Percentiles rank a stretch among this genome's conserved stretches.
phyloP scores from a whole-genome alignment of 2,888 invertebrate genomes.

The Mylabris sibirica region DNA sequence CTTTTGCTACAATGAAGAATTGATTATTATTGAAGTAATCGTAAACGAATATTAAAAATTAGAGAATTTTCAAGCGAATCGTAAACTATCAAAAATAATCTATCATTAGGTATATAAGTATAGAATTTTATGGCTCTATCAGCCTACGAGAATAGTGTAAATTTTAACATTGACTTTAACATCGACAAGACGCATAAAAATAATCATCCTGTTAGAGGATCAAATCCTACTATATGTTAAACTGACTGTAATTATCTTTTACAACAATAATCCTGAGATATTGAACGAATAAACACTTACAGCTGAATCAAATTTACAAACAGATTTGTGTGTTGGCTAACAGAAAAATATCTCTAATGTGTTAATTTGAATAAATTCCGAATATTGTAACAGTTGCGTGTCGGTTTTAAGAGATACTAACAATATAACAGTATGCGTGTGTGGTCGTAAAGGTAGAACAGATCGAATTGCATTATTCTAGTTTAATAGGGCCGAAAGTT shows the following conservation, averaged over 20 bases:
- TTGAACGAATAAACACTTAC: not conserved
- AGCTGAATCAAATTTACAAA: not conserved
- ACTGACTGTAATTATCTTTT: not conserved
- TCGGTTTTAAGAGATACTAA: not conserved
- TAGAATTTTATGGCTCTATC: no score
- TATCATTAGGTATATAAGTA: no score
- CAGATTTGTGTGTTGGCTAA: not conserved
- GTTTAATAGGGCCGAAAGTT: slow-evolving; percentile 15
- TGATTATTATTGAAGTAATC: no score
- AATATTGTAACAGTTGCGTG: not conserved
- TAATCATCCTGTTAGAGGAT: no score
- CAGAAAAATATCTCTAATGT: not conserved
- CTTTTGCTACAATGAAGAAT: no score
- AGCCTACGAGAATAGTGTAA: not conserved
- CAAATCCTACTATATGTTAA: not conserved
- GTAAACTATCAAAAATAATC: no score
- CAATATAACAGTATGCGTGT: no score
- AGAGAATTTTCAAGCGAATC: not conserved
- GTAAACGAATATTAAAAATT: not conserved
- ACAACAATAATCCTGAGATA: not conserved
- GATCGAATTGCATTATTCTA: slow-evolving; percentile 17
- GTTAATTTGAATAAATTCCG: slow-evolving; percentile 6
- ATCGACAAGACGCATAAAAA: no score
- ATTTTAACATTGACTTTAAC: no score
- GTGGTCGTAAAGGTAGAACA: slow-evolving; percentile 8